Evolutionary conservation across 2,113 vertebrate species (phyloP).

Genomic region (Dermatemys mawii): DNA sequence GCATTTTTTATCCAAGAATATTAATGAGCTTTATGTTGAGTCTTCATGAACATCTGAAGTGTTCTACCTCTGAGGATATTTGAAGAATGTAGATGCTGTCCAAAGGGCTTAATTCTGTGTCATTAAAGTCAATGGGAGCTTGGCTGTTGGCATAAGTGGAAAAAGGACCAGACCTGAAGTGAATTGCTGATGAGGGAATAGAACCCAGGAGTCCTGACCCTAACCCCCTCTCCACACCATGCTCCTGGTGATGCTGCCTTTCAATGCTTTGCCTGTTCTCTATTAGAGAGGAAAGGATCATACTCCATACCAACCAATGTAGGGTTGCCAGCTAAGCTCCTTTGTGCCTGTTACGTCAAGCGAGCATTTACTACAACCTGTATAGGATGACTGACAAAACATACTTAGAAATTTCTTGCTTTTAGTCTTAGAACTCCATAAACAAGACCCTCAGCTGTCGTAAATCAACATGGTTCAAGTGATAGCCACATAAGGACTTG

Average conservation of each 20-base stretch:
- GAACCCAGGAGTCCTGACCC: neutral
- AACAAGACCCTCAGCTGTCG: neutral
- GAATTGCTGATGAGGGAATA: neutral
- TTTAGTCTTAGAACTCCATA: neutral
- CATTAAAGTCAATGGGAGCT: rapidly evolving
- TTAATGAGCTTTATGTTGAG: neutral
- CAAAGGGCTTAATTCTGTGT: neutral
- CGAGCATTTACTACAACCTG: rapidly evolving
- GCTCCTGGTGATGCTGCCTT: neutral
- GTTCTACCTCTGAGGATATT: neutral
- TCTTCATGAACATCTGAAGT: neutral
- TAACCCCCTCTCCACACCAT: rapidly evolving
- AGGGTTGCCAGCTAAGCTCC: neutral
- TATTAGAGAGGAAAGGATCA: neutral
- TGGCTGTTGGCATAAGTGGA: neutral
- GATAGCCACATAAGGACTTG: neutral
- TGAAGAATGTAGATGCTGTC: neutral
- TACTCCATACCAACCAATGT: neutral
- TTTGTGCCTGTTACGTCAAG: neutral
- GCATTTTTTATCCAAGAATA: neutral
- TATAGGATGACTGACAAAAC: neutral
- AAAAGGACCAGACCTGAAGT: neutral
- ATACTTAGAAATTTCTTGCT: rapidly evolving
- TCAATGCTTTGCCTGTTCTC: neutral
- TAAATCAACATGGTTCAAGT: neutral